Base-by-base conservation (phyloP, 2,888 invertebrate species). In the Liodrosophila aerea region DNA sequence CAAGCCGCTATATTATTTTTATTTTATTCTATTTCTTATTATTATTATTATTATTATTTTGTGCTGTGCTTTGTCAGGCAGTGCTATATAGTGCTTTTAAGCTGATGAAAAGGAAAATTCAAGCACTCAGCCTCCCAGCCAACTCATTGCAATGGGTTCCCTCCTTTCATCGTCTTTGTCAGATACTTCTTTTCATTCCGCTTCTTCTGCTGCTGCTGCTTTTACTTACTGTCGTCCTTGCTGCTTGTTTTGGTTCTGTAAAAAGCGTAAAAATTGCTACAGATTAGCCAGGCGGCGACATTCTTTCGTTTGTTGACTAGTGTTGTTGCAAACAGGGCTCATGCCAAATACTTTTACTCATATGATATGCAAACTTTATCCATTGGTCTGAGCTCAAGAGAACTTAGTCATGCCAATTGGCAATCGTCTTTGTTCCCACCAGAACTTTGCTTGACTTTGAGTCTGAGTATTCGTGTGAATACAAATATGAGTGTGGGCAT, bases 41-140 rank as follows among this genome's bases (percentile, higher is more conserved):
- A 36, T 56, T 58, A 5, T 22, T 22, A 5, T 54, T 57, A 64
- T 59, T 51, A 57, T 66, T 50, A 44, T 47, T 47, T 7, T 54
- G 49, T 9, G 2, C 5, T 22, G 22, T 58, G 47, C 54, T 58
- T 58, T 68, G 60, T 50, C 59, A 58, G 58, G 16, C 52, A 22
- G 22, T 40, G 2, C 33, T 12, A 59, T 12, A 59, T 51, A 49
- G 36, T 52, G 76, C 69, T 70, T 70, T 80, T 81, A 69, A 72
- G 70, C 76, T 84, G 81, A 76, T 86, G 76, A 71, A 86, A 71
- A 62, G 71, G 64, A 61, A 76, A 73, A 67, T 59, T 64, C 67
- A 51, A 61, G 64, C 64, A 66, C 63, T 56, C 59, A 73, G 53
- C 63, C 46, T 46, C 34, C 54, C 72, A 58, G 36, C 34, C 60